Evolutionary conservation across 1,140 invertebrate genomes (phyloP), one percentile per base, ranked within the genome.

Genomic region (Dendrolimus punctatus): DNA sequence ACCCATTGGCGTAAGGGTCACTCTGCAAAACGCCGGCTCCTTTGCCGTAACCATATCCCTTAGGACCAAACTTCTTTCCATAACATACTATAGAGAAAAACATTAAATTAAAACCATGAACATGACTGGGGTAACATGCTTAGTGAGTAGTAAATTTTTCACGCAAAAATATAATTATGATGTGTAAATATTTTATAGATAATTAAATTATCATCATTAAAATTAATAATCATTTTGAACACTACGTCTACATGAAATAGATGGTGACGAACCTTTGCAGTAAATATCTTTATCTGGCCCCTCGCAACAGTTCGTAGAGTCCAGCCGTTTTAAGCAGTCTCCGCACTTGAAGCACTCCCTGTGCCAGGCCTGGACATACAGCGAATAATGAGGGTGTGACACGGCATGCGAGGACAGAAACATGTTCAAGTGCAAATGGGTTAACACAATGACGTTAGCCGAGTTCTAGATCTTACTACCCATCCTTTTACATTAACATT

Each of bases 221-320:
- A 43, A n/a, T 43, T n/a, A n/a, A 9, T 43, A 6, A n/a, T 43
- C 10, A 43, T 43, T 43, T 43, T n/a, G 8, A n/a, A n/a, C 5
- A n/a, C 8, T n/a, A n/a, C 5, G 42, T 8, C 10, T n/a, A n/a
- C 8, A 43, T 43, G 42, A 6, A 49, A 40, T 9, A 49, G 40
- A 10, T 43, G 51, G 42, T 59, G 53, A 84, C 90, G 85, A 90
- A 96, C 96, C 95, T 95, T 96, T 97, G 90, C 98, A 99, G 89
- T 98, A 99, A 88, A 99, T 96, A 83, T 98, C 94, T 87, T 95
- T 96, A 80, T 99, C 97, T 68, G 98, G 95, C 73, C 93, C 95
- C 88, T 99, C 97, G 84, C 96, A 97, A 89, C 95, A 95, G 87
- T 95, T 97, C 66, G 96, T 94, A 57, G 97, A 99, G 89, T 99